Base-by-base conservation (phyloP, 1,140 invertebrate species). In the Neocloeon triangulifer region DNA sequence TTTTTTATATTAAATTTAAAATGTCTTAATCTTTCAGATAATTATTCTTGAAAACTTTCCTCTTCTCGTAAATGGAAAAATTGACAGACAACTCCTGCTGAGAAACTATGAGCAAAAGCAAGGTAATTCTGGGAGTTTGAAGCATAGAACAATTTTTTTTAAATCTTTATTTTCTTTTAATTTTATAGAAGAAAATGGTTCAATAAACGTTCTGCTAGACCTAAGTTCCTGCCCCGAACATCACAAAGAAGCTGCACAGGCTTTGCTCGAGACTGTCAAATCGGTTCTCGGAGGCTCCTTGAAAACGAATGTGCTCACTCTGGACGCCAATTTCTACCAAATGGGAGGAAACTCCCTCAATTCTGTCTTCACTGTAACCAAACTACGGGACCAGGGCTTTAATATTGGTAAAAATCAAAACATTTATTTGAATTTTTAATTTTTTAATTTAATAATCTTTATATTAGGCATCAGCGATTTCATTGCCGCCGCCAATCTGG, bases 321-420 rank as follows among this genome's bases (percentile, higher is more conserved):
- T 66, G 0, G 51, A 62, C 8, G 60, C 69, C 1, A 81, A 79
- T 41, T 88, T 84, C 48, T 85, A 78, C 44, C 65, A 80, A 35
- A 56, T 84, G 18, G 81, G 81, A 9, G 80, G 81, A 13, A 82
- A 85, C 45, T 85, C 80, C 0, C 55, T 88, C 2, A 85, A 85
- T 46, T 81, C 78, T 0, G 69, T 86, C 21, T 73, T 66, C 34
- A 80, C 76, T 0, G 73, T 86, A 4, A 74, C 74, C 0, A 62
- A 66, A 43, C 49, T 86, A 21, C 56, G 64, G n/a, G 73, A 82
- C 30, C 65, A 69, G 43, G 77, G 77, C 36, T 81, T 72, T 46
- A 57, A 63, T 36, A 76, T 86, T 37, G 64, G 71, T 69, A 50
- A 56, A 52, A n/a, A n/a, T n/a, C n/a, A n/a, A n/a, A n/a, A n/a